Conservation (phyloP, 2,797 vertebrate genomes). For the Myripristis murdjan region DNA sequence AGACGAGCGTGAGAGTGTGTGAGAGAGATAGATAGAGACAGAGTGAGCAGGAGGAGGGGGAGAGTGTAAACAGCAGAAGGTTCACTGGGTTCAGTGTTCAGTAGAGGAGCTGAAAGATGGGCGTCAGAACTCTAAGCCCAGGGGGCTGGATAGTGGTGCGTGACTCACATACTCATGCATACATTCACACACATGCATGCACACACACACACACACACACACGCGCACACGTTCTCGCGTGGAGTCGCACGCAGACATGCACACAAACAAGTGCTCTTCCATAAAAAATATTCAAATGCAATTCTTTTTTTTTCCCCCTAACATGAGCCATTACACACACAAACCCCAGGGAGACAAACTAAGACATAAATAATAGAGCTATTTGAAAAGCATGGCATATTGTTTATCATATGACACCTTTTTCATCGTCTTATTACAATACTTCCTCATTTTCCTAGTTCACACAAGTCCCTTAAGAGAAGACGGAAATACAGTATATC, state of each 20-base stretch:
- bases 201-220: constrained; percentile 4
- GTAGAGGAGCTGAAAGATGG: constrained; percentile 80
- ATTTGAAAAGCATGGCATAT: constrained; percentile 32
- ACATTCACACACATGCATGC: constrained; percentile 62
- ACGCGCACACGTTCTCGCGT: constrained; percentile 13
- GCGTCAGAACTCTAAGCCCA: constrained; percentile 78
- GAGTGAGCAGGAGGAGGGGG: constrained; percentile 65
- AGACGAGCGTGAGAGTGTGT: constrained; percentile 72
- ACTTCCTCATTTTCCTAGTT: neutral
- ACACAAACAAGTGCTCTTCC: constrained; percentile 20
- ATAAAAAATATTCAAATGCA: constrained; percentile 45
- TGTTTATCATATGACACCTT: constrained; percentile 4
- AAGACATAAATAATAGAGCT: constrained; percentile 41
- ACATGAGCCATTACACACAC: constrained; percentile 43
- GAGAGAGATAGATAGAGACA: constrained; percentile 74
- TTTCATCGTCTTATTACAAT: neutral
- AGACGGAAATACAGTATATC: neutral
- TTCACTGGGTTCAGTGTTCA: constrained; percentile 83
- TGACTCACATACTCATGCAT: constrained; percentile 83
- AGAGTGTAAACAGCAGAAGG: constrained; percentile 82
- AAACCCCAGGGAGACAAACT: constrained; percentile 32
- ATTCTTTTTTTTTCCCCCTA: constrained; percentile 45
- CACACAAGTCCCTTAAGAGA: neutral
- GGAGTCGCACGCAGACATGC: constrained; percentile 1
- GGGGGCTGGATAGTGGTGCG: constrained; percentile 77